Percentiles rank a stretch among this genome's conserved stretches.
phyloP scores from a whole-genome alignment of 1,140 invertebrate species.

The Habropoda laboriosa region DNA sequence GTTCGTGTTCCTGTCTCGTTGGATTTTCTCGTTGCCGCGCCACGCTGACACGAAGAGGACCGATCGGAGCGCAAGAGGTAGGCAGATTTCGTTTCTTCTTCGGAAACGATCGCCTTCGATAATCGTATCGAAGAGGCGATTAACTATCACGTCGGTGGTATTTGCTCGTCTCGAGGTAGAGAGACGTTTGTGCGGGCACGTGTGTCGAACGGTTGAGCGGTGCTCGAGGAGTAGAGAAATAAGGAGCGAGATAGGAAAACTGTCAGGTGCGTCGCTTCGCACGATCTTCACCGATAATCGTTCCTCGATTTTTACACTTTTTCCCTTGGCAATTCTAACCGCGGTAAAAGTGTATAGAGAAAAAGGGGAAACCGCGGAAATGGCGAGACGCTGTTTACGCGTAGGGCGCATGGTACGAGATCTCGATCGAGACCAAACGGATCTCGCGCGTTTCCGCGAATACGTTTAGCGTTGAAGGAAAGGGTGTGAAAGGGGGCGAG shows the following conservation, averaged over 20 bases:
- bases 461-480: too few relatives aligned
- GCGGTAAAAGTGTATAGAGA: too few relatives aligned
- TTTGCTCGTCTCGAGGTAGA: not conserved
- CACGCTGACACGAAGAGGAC: constrained; percentile 9
- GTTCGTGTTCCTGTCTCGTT: not conserved
- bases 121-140: not conserved
- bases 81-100: constrained; percentile 19
- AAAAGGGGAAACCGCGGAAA: too few relatives aligned
- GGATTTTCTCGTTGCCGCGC: constrained; percentile 33
- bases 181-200: constrained; percentile 13
- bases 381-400: too few relatives aligned
- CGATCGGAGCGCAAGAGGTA: constrained; percentile 35
- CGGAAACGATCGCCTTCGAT: constrained; percentile 22
- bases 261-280: constrained; percentile 77
- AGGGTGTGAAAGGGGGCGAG: not conserved
- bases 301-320: too few relatives aligned
- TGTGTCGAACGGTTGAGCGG: constrained; percentile 11
- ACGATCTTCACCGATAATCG: constrained; percentile 76
- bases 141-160: too few relatives aligned
- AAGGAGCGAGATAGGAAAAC: constrained; percentile 65
- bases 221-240: constrained; percentile 10
- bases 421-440: too few relatives aligned
- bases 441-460: too few relatives aligned
- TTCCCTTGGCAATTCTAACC: too few relatives aligned
- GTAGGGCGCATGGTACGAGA: too few relatives aligned